These are phyloP conservation scores for Lomographa bimaculata DNA, from an alignment of 2,888 invertebrate species.

Conservation along the genomic window DNA sequence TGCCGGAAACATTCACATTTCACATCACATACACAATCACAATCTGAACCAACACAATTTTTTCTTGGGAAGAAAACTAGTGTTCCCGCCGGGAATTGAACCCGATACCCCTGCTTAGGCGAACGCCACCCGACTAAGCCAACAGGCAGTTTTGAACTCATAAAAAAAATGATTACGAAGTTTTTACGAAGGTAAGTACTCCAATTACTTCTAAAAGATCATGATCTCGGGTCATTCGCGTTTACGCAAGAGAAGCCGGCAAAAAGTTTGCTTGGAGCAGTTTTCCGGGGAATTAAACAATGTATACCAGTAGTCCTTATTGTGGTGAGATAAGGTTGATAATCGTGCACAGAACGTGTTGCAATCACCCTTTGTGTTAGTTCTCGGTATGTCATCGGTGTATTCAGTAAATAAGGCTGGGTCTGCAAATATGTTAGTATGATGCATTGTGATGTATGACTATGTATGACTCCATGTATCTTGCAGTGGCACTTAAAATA, in stretches of 20 bases:
- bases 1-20: too few species aligned
- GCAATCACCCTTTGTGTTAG: conserved; percentile 42
- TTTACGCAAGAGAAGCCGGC: conserved; percentile 34
- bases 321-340: conserved; percentile 13
- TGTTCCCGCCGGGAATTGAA: too few species aligned
- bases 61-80: too few species aligned
- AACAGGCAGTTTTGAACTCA: too few species aligned
- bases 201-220: conserved; percentile 28
- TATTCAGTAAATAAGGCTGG: conserved; percentile 28
- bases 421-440: conserved; percentile 14
- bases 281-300: conserved; percentile 25
- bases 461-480: too few species aligned
- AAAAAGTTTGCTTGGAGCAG: conserved; percentile 26
- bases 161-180: too few species aligned
- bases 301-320: conserved; percentile 15
- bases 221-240: conserved; percentile 34
- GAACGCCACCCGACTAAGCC: too few species aligned
- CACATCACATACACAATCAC: too few species aligned
- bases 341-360: conserved; percentile 17
- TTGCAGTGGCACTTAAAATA: too few species aligned
- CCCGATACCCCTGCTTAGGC: too few species aligned
- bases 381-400: conserved; percentile 42
- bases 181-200: conserved; percentile 15
- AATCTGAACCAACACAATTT: too few species aligned
- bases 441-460: neutral